A percentile compares a stretch with the other conserved stretches of the same genome.
Conservation (phyloP, 1,140 invertebrate species). For the Arctopsyche grandis region DNA sequence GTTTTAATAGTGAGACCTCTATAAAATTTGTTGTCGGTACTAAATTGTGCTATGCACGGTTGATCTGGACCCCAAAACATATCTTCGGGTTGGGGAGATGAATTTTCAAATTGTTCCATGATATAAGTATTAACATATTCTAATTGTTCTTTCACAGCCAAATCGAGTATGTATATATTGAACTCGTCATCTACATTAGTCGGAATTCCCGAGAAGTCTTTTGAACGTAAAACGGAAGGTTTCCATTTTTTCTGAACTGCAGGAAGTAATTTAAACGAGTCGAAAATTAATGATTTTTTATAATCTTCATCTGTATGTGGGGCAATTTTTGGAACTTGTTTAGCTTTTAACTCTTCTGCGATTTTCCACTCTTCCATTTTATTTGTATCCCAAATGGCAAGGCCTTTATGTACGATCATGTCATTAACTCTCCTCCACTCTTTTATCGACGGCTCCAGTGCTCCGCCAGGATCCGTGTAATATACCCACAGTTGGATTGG, state of each 20-base stretch:
- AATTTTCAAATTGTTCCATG: slow-evolving; percentile 64
- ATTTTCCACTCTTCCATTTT: too few species aligned
- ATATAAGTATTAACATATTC: slow-evolving; percentile 66
- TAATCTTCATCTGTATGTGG: not conserved
- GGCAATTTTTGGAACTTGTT: not conserved
- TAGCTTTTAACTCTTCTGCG: too few species aligned
- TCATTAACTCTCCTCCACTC: slow-evolving; percentile 68
- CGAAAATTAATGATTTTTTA: not conserved
- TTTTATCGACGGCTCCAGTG: slow-evolving; percentile 63
- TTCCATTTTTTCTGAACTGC: slow-evolving; percentile 43
- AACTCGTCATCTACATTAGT: slow-evolving; percentile 71
- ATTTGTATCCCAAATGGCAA: slow-evolving; percentile 65
- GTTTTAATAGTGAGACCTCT: slow-evolving; percentile 67
- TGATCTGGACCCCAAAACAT: slow-evolving; percentile 68
- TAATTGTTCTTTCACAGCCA: slow-evolving; percentile 60
- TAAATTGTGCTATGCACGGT: slow-evolving; percentile 72
- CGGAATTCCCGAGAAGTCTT: slow-evolving; percentile 63
- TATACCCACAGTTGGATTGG: slow-evolving; percentile 69
- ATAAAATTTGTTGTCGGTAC: slow-evolving; percentile 71
- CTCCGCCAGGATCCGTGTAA: slow-evolving; percentile 60
- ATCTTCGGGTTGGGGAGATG: slow-evolving; percentile 62
- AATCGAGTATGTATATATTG: slow-evolving; percentile 67
- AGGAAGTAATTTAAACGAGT: not conserved
- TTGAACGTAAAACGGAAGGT: slow-evolving; percentile 57
- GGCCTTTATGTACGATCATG: slow-evolving; percentile 66